Evolutionary conservation across 2,888 invertebrate genomes (phyloP).

Genomic region (Tetragnatha montana): DNA sequence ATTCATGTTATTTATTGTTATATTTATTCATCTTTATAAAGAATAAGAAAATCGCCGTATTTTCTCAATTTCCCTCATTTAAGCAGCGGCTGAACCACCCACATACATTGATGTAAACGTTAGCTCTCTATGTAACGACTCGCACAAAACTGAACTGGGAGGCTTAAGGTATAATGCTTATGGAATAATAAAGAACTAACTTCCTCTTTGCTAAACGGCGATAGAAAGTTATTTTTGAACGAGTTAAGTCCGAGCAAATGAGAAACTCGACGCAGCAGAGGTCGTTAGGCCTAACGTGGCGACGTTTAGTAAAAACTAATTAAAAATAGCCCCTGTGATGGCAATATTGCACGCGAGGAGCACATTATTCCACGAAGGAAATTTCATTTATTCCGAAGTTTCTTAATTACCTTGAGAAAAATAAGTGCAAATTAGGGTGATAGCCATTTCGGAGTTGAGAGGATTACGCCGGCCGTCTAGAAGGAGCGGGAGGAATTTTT

Average conservation of each 20-base stretch:
- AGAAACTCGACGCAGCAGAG: neutral
- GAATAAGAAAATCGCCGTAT: no score
- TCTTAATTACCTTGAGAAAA: neutral
- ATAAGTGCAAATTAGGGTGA: neutral
- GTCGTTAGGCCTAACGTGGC: neutral
- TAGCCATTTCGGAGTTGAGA: neutral
- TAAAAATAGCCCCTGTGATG: neutral
- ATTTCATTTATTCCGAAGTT: neutral
- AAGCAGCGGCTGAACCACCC: no score
- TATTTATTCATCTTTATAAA: no score
- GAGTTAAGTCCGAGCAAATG: neutral
- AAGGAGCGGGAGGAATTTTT: no score
- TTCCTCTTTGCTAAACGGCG: neutral
- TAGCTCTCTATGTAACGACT: no score
- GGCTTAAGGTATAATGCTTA: no score
- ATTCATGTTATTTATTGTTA: no score
- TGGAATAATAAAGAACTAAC: no score
- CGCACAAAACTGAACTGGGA: no score
- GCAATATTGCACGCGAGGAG: neutral
- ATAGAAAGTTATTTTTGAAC: neutral
- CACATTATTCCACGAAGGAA: neutral
- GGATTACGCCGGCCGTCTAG: neutral
- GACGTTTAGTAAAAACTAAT: constrained; percentile 1
- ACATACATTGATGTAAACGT: no score
- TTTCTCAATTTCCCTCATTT: no score